phyloP scores from a whole-genome alignment of 1,140 invertebrate species.

The Heterodera schachtii region DNA sequence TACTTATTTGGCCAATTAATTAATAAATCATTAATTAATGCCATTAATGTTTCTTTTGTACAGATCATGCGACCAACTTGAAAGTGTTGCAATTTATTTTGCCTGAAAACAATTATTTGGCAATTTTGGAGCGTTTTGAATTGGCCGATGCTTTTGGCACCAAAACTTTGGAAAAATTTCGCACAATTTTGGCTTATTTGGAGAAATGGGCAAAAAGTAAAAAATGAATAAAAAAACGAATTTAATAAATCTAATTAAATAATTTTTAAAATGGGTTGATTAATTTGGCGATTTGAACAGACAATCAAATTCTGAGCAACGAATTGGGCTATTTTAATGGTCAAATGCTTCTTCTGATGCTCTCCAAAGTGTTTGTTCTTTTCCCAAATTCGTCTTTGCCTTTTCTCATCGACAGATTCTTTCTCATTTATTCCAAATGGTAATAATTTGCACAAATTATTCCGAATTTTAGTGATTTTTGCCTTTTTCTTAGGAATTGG shows the following conservation, averaged over 20 bases:
- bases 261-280: no score
- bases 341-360: neutral
- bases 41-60: neutral
- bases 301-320: neutral
- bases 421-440: constrained; percentile 18
- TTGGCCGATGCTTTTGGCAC: neutral
- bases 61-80: neutral
- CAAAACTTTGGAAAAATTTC: neutral
- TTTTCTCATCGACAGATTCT: constrained; percentile 10
- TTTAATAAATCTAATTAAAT: neutral
- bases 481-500: neutral
- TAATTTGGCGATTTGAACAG: no score
- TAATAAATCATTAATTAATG: no score
- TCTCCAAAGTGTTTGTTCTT: constrained; percentile 2
- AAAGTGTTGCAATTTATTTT: neutral
- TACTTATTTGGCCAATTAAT: no score
- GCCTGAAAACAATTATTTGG: neutral
- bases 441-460: neutral
- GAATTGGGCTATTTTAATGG: neutral
- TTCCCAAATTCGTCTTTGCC: constrained; percentile 5
- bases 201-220: neutral
- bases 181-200: neutral
- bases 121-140: neutral
- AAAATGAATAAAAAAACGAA: neutral
- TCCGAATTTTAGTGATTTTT: neutral